Evolutionary conservation across 2,888 invertebrate species (phyloP), one percentile per base, ranked within the genome.

Genomic region (Meteorus colon): DNA sequence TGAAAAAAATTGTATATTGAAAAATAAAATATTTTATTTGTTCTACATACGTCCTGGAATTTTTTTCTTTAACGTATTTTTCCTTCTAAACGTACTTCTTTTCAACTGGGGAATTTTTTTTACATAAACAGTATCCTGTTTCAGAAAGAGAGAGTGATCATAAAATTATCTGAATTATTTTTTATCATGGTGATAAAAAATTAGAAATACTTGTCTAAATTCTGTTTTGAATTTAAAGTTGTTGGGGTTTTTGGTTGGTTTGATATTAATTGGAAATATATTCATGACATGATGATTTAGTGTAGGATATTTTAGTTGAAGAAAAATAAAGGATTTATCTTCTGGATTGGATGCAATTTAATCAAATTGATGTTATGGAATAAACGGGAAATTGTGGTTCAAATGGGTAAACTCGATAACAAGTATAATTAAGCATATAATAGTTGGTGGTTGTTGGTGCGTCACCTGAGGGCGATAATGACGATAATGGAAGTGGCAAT

Each of bases 401-500:
- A n/a, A 48, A 19, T 31, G 12, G 34, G 34, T 27, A 41, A 14
- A 16, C 5, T 19, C 8, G 55, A 19, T 55, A 55, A 55, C n/a
- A 6, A 55, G 55, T 55, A 19, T 24, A 19, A 55, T 24, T 19
- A 8, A 19, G 55, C n/a, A 55, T 55, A 24, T 59, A 55, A 19
- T 34, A 55, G 59, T 37, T 48, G 16, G 1, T 19, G 59, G 59
- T 19, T 31, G 37, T 10, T 51, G 34, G 29, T 34, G 45, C 8
- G 37, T 69, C n/a, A 51, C 34, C 37, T 69, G 31, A 74, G 19
- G 59, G 27, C 73, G 19, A 31, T 63, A 75, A 72, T 68, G 65
- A 78, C 77, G 59, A 76, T 19, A 27, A 16, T 60, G 41, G 27
- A 41, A 48, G 29, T 14, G 69, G 60, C 16, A 68, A 41, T 51